Evolutionary conservation across 2,888 invertebrate genomes (phyloP), one percentile per base, ranked within the genome.

Genomic region (Rotaria magnacalcarata): DNA sequence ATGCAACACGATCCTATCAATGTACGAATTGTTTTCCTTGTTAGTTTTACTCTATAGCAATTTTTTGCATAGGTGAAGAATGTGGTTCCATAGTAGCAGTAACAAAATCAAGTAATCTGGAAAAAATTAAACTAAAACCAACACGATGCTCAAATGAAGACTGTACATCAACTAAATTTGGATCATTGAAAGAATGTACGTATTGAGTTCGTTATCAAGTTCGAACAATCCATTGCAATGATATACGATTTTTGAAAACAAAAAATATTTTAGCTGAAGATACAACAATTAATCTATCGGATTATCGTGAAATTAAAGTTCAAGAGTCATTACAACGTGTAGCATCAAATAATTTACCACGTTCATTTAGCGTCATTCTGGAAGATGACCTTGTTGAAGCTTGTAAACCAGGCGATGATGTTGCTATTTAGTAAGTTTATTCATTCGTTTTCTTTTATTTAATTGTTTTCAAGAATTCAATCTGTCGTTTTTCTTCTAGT

Each of bases 351-450:
- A 93, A 93, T 47, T 94, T 95, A 89, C 95, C 95, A 0, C 93
- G 94, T 24, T 93, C 94, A 0, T 93, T 95, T 92, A 94, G 94
- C 93, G 94, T 95, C 0, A 94, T 94, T 0, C 90, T 95, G 75
- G 94, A 95, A 89, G 94, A 96, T 92, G 96, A 96, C 91, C 92
- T 96, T 47, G 95, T 96, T 0, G 95, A 96, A 90, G 92, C 92
- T 87, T 95, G 95, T 90, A 95, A 95, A 91, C 95, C 96, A 85
- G 96, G 96, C 1, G 96, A 96, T 92, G 94, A 95, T 92, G 93
- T 96, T 27, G 93, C 94, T 88, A 93, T 96, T 88, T 94, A 94
- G 96, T 95, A 91, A 90, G 90, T 88, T 16, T 19, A 56, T 14
- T 34, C 16, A 6, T 58, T n/a, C 4, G 14, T 58, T 24, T 58